Conservation (phyloP, 2,888 invertebrate genomes). For the Ennomos fuscantarius region DNA sequence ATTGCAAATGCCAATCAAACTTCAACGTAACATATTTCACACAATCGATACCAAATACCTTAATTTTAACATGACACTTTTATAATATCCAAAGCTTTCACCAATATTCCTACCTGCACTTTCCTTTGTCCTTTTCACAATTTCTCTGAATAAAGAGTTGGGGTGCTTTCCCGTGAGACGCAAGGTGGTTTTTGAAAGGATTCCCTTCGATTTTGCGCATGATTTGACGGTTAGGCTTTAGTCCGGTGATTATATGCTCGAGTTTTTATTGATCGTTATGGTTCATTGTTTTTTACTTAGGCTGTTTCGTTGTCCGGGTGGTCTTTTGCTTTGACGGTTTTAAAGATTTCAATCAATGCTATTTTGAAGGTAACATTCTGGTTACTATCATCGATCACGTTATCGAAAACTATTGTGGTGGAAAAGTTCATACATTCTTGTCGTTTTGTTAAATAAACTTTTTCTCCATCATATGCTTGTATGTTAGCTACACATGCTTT, state of each 20-base stretch:
- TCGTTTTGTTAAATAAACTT: too few species aligned
- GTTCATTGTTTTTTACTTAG: not conserved
- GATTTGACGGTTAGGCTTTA: slow-evolving; percentile 10
- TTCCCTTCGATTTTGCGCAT: slow-evolving; percentile 22
- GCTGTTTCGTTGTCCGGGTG: slow-evolving; percentile 23
- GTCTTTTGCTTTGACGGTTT: not conserved
- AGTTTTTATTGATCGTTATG: not conserved
- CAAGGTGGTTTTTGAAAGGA: slow-evolving; percentile 39
- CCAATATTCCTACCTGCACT: slow-evolving; percentile 24
- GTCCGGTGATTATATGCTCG: not conserved
- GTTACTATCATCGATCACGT: too few species aligned
- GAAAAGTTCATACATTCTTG: too few species aligned
- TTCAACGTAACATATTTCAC: not conserved
- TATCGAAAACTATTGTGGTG: too few species aligned
- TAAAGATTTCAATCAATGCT: too few species aligned
- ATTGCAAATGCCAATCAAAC: slow-evolving; percentile 17
- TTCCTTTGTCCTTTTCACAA: slow-evolving; percentile 26
- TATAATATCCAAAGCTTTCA: too few species aligned
- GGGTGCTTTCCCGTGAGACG: slow-evolving; percentile 40
- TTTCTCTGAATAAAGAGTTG: slow-evolving; percentile 34
- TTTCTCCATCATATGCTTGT: too few species aligned
- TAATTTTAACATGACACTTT: slow-evolving; percentile 15
- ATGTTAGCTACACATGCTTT: too few species aligned
- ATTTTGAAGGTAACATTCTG: too few species aligned
- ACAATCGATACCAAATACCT: slow-evolving; percentile 2